These are phyloP conservation scores for Andrena cerasifolii DNA, from an alignment of 1,140 invertebrate genomes.

Conservation along the genomic window DNA sequence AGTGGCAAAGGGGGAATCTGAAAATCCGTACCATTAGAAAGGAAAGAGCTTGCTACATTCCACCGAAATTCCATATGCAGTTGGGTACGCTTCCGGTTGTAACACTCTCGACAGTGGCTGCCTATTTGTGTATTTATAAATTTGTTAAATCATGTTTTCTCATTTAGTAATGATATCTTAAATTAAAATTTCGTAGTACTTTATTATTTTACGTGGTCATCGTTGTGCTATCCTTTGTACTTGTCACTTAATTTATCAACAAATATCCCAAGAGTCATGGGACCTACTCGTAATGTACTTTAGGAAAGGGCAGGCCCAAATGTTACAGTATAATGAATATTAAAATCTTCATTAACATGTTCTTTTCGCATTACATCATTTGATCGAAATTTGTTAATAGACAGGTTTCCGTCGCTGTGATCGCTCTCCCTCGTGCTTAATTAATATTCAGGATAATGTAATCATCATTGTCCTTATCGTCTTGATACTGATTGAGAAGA, in stretches of 20 bases:
- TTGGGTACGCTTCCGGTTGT: conserved; percentile 61
- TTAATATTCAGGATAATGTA: conserved; percentile 15
- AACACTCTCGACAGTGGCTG: conserved; percentile 72
- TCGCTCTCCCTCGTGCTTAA: conserved; percentile 43
- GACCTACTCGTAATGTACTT: conserved; percentile 60
- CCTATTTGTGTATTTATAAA: conserved; percentile 69
- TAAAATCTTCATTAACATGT: conserved; percentile 23
- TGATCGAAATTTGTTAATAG: conserved; percentile 22
- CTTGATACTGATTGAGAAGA: conserved; percentile 33
- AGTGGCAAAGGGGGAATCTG: conserved; percentile 37
- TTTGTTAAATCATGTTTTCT: conserved; percentile 64
- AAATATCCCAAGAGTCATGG: conserved; percentile 64
- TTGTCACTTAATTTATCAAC: conserved; percentile 60
- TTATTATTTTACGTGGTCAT: conserved; percentile 60
- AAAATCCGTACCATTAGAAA: conserved; percentile 29
- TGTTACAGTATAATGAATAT: conserved; percentile 26
- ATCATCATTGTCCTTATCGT: conserved; percentile 23
- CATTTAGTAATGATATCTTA: conserved; percentile 68
- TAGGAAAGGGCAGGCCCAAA: conserved; percentile 51
- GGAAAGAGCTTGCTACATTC: conserved; percentile 60
- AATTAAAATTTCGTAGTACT: conserved; percentile 69
- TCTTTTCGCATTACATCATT: conserved; percentile 16
- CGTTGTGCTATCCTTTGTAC: conserved; percentile 56
- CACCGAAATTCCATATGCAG: conserved; percentile 65
- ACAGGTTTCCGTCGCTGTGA: conserved; percentile 40